Evolutionary conservation across 2,113 vertebrate genomes (phyloP).

Genomic region (Monopterus albus): DNA sequence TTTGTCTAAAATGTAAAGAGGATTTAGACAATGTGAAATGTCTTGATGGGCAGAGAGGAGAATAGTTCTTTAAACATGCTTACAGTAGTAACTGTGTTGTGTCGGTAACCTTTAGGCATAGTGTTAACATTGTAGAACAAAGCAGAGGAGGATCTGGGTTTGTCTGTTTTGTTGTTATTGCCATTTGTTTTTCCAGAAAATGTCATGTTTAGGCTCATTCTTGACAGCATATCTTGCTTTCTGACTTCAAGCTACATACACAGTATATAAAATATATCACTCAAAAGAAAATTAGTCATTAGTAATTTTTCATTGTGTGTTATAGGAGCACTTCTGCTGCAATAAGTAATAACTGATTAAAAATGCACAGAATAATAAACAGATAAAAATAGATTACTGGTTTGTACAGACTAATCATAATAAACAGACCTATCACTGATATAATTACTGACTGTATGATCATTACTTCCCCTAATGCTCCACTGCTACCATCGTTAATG

Average conservation of each 20-base stretch:
- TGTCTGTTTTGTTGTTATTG: slow-evolving; percentile 44
- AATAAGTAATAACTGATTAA: slow-evolving; percentile 14
- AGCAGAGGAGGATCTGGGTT: slow-evolving; percentile 26
- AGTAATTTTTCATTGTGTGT: background rate
- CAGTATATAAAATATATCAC: background rate
- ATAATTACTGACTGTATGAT: slow-evolving; percentile 64
- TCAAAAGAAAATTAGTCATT: background rate
- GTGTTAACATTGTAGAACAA: slow-evolving; percentile 14
- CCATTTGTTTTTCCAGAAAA: slow-evolving; percentile 30
- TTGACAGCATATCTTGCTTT: slow-evolving; percentile 8
- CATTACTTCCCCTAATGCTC: slow-evolving; percentile 57
- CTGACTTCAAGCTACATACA: slow-evolving; percentile 1
- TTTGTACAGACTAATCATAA: slow-evolving; percentile 48
- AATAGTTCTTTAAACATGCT: slow-evolving; percentile 10
- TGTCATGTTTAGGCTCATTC: slow-evolving; percentile 24
- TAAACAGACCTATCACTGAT: slow-evolving; percentile 54
- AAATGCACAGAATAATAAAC: slow-evolving; percentile 9
- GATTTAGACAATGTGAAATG: slow-evolving; percentile 6
- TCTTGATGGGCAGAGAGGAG: slow-evolving; percentile 24
- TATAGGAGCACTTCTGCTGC: background rate
- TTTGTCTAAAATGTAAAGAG: slow-evolving; percentile 49
- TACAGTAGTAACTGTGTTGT: slow-evolving; percentile 12
- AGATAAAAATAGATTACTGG: slow-evolving; percentile 1
- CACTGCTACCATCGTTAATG: slow-evolving; percentile 58
- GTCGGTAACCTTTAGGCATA: slow-evolving; percentile 33